Evolutionary conservation across 2,113 vertebrate genomes (phyloP).

Genomic region (Sorex araneus): DNA sequence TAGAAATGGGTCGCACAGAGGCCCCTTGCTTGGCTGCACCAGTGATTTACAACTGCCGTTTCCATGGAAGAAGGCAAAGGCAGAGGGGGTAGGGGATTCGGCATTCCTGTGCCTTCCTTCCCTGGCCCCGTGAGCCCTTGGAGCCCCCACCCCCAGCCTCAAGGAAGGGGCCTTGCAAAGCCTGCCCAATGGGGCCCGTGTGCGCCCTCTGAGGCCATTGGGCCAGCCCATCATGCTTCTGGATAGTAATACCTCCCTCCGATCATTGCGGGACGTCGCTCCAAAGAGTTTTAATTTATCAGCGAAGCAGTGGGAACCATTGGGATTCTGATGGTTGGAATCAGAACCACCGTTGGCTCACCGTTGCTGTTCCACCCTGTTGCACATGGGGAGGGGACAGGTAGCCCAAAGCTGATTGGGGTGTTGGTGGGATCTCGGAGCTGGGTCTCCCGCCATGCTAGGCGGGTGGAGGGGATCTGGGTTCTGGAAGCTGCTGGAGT

Average conservation of each 20-base stretch:
- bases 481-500: neutral
- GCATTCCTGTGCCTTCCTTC: neutral
- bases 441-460: fast-evolving
- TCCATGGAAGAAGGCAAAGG: neutral
- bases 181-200: neutral
- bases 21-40: neutral
- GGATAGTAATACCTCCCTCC: neutral
- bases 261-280: neutral
- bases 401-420: no score
- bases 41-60: fast-evolving
- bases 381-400: neutral
- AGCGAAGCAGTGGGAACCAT: neutral
- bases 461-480: neutral
- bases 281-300: neutral
- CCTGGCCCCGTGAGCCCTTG: neutral
- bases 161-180: conserved; percentile 18
- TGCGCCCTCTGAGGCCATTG: neutral
- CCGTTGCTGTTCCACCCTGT: neutral
- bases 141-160: neutral
- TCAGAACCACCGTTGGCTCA: no score
- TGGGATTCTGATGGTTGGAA: no score
- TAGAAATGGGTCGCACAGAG: neutral
- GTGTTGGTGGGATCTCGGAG: fast-evolving
- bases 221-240: no score
- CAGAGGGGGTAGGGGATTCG: no score